Base-by-base conservation (phyloP, 2,888 invertebrate species). In the Andrena hattorfiana region DNA sequence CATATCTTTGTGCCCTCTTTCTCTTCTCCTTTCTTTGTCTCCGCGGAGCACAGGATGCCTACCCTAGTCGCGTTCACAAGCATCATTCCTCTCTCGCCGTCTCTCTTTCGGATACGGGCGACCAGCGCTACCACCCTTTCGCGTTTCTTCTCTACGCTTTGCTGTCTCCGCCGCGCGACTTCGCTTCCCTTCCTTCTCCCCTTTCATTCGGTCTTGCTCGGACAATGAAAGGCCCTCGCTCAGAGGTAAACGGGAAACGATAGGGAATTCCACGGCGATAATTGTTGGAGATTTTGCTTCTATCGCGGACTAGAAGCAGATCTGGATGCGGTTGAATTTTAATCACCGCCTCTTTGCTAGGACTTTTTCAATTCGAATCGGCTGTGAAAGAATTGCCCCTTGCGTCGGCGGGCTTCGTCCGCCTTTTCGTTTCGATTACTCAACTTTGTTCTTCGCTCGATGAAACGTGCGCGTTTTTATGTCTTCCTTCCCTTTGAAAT, bases 211-310 rank as follows among this genome's bases (percentile, higher is more conserved):
- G 80, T 35, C 77, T 76, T 79, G 66, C 71, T 69, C 87, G 74
- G 83, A 87, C 87, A 87, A 87, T 87, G 81, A 70, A 77, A 76
- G 76, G 77, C 82, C 60, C 72, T 77, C 63, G 67, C 80, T 76
- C 77, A 35, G 82, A 81, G 81, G 84, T 67, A 83, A 81, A 66
- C 76, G 77, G 80, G 78, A 84, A 86, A 75, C 87, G 87, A 87
- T 87, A 81, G 87, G 81, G 77, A 83, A 86, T 81, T 70, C 86
- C 79, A 77, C 83, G 77, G 81, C 79, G 82, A 81, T 87, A 87
- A 87, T 87, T 87, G 86, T 81, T 81, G 64, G 77, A 84, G 82
- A 77, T 82, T 84, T 84, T 63, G 79, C 83, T 64, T 87, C 83
- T 77, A 79, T 77, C 81, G 87, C 60, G 72, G 78, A 66, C 54